Evolutionary conservation across 1,140 invertebrate genomes (phyloP), one percentile per base, ranked within the genome.

Genomic region (Procambarus virginalis): DNA sequence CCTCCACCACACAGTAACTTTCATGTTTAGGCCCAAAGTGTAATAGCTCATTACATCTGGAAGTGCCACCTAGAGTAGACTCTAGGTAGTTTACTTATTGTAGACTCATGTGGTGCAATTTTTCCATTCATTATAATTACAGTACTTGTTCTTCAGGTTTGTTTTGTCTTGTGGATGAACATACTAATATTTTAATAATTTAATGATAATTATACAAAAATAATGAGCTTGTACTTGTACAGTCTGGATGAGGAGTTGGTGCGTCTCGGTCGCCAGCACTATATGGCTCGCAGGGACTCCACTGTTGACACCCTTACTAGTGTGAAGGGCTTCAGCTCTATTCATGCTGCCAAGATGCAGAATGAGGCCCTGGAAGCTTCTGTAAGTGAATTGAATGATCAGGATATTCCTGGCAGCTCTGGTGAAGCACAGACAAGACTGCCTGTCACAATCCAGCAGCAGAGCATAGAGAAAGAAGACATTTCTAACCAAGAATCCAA

Each of bases 191-290:
- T 34, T n/a, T 34, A 34, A 34, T 34, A 34, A 34, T 34, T 34
- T 34, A 34, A 34, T 34, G 34, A 34, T 34, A 34, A 34, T 34
- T 34, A 34, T 34, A 34, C 34, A 34, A 34, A 34, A 34, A 34
- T 34, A 34, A 34, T 34, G 34, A 55, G 8, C 10, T 64, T 64
- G 60, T 64, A 64, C 20, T 64, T 64, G 4, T 64, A 6, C 87
- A 92, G 91, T 68, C 81, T 92, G 45, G 91, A 92, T 51, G 91
- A 92, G 85, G 91, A 92, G 76, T 85, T 92, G 48, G 78, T 92
- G 5, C 84, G 89, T 1, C 91, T 84, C 17, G 91, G 91, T 34
- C 88, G 91, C 2, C 91, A 92, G 80, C 91, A 92, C 64, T 92
- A 92, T 81, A 87, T 88, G 78, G 79, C 48, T 12, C 84, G 91